phyloP scores from a whole-genome alignment of 2,888 invertebrate species.

The Acanthosepion pharaonis region DNA sequence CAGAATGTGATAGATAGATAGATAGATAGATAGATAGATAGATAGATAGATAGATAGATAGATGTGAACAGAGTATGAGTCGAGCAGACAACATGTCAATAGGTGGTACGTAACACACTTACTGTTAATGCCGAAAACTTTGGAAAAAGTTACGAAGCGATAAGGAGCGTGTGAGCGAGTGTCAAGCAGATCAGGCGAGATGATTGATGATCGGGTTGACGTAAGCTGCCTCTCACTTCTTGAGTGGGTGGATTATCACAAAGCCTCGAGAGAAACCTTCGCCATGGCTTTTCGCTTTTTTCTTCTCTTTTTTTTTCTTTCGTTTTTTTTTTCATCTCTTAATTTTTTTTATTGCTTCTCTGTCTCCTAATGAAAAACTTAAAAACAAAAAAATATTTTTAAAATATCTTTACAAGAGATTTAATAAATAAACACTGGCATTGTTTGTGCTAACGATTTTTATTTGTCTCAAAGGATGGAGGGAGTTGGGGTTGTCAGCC shows the following conservation, averaged over 20 bases:
- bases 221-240: constrained; percentile 18
- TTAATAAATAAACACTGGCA: too few relatives aligned
- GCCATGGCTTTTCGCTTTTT: not conserved
- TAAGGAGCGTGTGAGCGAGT: not conserved
- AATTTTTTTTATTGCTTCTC: too few relatives aligned
- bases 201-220: constrained; percentile 33
- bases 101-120: not conserved
- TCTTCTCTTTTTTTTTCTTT: not conserved
- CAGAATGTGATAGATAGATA: too few relatives aligned
- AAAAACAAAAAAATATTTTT: too few relatives aligned
- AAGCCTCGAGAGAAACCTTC: not conserved
- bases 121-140: not conserved
- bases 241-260: not conserved
- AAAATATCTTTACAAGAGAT: too few relatives aligned
- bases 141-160: not conserved
- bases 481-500: too few relatives aligned
- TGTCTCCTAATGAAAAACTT: too few relatives aligned
- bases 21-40: not conserved
- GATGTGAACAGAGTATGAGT: not conserved
- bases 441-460: too few relatives aligned
- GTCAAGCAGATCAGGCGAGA: not conserved
- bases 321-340: too few relatives aligned
- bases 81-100: not conserved
- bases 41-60: not conserved
- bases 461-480: too few relatives aligned